Conservation (phyloP, 2,113 vertebrate genomes). For the Psittacula cyanocephala region DNA sequence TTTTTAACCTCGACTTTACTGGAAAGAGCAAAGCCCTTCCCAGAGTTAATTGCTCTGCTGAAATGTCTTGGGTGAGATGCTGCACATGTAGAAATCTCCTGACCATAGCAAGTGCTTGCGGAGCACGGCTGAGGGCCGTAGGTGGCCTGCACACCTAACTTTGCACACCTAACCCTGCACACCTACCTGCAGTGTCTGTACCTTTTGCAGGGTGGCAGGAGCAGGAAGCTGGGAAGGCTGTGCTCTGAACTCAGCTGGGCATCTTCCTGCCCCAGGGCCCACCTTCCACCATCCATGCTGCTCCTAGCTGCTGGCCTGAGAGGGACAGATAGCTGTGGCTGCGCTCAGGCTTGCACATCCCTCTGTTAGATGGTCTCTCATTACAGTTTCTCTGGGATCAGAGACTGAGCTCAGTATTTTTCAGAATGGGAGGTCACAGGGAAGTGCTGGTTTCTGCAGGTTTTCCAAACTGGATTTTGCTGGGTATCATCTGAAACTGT, state of each 20-base stretch:
- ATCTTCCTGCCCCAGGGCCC: background rate
- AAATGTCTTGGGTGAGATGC: background rate
- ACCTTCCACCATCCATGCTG: rapidly evolving
- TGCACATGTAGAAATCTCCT: background rate
- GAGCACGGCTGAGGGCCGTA: rapidly evolving
- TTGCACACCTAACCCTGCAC: background rate
- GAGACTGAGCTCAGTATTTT: background rate
- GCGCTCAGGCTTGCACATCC: rapidly evolving
- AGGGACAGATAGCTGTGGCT: background rate
- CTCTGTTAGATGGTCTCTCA: rapidly evolving
- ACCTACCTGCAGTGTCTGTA: rapidly evolving
- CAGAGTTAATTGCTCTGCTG: background rate
- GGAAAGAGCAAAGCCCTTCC: background rate
- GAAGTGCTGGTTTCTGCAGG: background rate
- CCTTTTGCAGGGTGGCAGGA: background rate
- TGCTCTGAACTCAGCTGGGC: background rate
- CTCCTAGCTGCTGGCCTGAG: rapidly evolving
- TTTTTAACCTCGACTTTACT: background rate
- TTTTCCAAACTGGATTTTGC: background rate
- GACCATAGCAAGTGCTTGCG: rapidly evolving
- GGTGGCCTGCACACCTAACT: background rate
- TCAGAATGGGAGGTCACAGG: background rate
- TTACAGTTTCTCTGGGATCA: background rate
- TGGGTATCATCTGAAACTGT: background rate
- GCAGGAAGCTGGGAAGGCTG: background rate